Conservation (phyloP, 2,888 invertebrate species). For the Isotomurus palustris region DNA sequence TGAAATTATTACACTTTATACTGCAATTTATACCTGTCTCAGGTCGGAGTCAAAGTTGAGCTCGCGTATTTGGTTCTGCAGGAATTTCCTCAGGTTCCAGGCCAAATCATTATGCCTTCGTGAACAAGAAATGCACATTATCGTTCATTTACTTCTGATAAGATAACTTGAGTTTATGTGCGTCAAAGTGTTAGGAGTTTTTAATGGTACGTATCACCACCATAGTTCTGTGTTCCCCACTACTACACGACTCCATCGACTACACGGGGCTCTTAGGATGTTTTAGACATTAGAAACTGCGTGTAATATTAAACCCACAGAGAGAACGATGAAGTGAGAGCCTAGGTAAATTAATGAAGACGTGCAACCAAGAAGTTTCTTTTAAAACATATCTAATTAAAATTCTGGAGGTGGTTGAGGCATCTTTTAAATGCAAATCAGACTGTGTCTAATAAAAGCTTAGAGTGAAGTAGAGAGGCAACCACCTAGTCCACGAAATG, state of each 20-base stretch:
- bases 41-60: slow-evolving; percentile 46
- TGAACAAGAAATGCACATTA: slow-evolving; percentile 16
- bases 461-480: not conserved
- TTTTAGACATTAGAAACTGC: no score
- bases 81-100: slow-evolving; percentile 45
- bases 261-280: no score
- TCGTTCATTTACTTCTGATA: no score
- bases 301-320: not conserved
- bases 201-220: no score
- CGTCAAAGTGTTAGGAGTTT: no score
- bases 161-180: no score
- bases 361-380: not conserved
- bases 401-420: not conserved
- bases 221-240: no score
- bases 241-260: no score
- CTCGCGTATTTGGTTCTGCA: slow-evolving; percentile 46
- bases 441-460: not conserved
- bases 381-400: slow-evolving; percentile 4
- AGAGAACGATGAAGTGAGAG: slow-evolving; percentile 1
- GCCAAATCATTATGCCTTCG: slow-evolving; percentile 47
- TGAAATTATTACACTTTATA: not conserved
- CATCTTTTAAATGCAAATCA: slow-evolving; percentile 13
- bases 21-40: slow-evolving; percentile 37
- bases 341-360: slow-evolving; percentile 3
- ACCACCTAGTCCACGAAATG: no score